Base-by-base conservation (phyloP, 2,797 vertebrate species). In the Threskiornis aethiopicus region DNA sequence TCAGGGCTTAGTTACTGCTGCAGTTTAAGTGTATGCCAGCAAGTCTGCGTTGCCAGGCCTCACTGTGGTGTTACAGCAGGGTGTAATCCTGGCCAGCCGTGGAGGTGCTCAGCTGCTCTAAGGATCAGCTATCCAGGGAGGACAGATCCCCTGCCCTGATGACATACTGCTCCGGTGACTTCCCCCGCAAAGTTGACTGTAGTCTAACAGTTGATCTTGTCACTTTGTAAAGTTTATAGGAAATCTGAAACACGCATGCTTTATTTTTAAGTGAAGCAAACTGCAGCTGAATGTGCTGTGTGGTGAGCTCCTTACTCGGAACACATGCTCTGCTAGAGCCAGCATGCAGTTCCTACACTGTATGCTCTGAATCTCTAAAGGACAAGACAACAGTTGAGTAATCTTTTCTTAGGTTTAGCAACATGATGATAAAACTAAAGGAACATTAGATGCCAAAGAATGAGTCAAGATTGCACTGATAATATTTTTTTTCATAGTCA, bases 341-440 rank as follows among this genome's bases (percentile, higher is more conserved):
- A 67, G 33, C 4, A 3, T 47, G 51, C 21, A 66, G 44, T 76
- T 94, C 59, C 66, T 75, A 3, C 29, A 6, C 8, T 37, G 37
- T 24, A 3, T 76, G 57, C n/a, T 76, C 29, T 71, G 58, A 87
- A 41, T 83, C 70, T 87, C 83, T 89, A 42, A 95, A 93, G 41
- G 39, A 49, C 84, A 89, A 83, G 58, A 33, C 62, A 93, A 15
- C 80, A 78, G 49, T 28, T 73, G 70, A 75, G 69, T 94, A 81
- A 90, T 96, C 87, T 87, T 73, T 82, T 71, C 61, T 52, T 91
- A 28, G 33, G 41, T 91, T 87, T 93, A 91, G 76, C 85, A 86
- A 94, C 51, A 58, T 28, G 10, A 37, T 54, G 70, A 54, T 85
- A 89, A 95, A 81, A 77, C 87, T 90, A 61, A 89, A 78, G 75